Evolutionary conservation across 2,113 vertebrate genomes (phyloP), one percentile per base, ranked within the genome.

Genomic region (Noturus placidus): DNA sequence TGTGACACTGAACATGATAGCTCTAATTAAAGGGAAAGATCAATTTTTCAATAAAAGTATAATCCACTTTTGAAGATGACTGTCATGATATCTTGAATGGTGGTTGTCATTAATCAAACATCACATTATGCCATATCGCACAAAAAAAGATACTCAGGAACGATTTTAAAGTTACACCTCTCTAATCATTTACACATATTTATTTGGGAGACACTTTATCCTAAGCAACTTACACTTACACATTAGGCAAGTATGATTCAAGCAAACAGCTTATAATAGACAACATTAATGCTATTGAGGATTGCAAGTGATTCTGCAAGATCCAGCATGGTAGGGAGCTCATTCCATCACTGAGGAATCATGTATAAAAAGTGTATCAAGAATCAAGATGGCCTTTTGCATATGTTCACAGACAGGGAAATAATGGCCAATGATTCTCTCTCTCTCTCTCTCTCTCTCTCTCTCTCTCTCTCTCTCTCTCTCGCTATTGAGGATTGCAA

Each of bases 341-440:
- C 17, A 20, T 38, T 72, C 17, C 6, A 38, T 72, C 30, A 38
- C 30, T 35, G 33, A 20, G 69, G 33, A 72, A 38, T 14, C 14
- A 33, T 33, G 30, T 72, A 20, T 38, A 72, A 38, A 6, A 38
- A 35, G 14, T 33, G 67, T 78, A 81, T 15, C 25, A 56, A 65
- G 84, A 84, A 81, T 15, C 25, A 56, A 65, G 84, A 84, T 84
- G 61, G 56, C 70, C 72, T 59, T 79, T 82, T 88, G 84, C 88
- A 88, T 88, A 89, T 89, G 85, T 82, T 79, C 74, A 79, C 46
- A 74, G 46, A 80, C 6, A 76, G 77, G 42, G 61, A 52, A 69
- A 84, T 9, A 54, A 56, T 61, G 74, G 67, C 59, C 70, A 67
- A 74, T 84, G 25, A 80, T 57, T 50, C 46, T 50, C 46, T 50